A percentile compares a stretch with the other conserved stretches of the same genome.
These are phyloP conservation scores for Brachyistius frenatus DNA, from an alignment of 2,113 vertebrate genomes.

Conservation along the genomic window DNA sequence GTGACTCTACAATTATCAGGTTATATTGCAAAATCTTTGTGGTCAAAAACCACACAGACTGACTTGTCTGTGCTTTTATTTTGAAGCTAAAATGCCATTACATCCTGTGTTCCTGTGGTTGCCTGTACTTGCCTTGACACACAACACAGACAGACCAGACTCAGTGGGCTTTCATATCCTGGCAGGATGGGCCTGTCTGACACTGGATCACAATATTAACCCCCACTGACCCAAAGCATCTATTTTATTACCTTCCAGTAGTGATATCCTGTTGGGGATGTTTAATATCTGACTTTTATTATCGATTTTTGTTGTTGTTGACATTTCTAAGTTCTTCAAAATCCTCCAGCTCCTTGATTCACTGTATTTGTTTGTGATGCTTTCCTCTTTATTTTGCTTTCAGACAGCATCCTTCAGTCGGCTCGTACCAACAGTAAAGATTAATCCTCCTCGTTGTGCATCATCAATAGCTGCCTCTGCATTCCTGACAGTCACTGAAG, in stretches of 20 bases:
- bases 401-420: too few species aligned
- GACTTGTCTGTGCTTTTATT: constrained; percentile 28
- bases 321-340: too few species aligned
- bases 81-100: background rate
- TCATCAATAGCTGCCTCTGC: constrained; percentile 11
- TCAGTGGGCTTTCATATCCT: background rate
- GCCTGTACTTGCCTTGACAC: constrained; percentile 2
- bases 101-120: background rate
- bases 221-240: background rate
- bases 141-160: background rate
- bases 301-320: too few species aligned
- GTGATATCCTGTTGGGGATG: background rate
- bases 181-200: constrained; percentile 9
- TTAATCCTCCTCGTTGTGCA: background rate
- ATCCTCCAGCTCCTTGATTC: too few species aligned
- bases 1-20: too few species aligned
- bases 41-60: background rate
- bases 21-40: background rate
- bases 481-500: background rate
- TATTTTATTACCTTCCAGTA: background rate
- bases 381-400: too few species aligned
- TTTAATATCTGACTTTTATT: background rate
- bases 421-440: too few species aligned
- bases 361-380: too few species aligned
- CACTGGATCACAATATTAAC: background rate